Base-by-base conservation (phyloP, 2,888 invertebrate species). In the Troides oblongomaculatus region DNA sequence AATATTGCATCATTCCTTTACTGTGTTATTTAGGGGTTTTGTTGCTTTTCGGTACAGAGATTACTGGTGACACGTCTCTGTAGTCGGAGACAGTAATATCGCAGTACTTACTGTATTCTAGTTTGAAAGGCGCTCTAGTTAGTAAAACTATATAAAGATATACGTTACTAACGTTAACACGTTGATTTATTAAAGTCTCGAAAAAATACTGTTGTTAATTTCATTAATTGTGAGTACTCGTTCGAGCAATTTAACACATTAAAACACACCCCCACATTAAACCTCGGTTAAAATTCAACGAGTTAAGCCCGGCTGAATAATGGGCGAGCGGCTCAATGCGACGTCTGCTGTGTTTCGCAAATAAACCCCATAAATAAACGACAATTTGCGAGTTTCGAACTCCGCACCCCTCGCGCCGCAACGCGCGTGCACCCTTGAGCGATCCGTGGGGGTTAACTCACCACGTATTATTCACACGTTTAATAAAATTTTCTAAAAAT, bases 271-370 rank as follows among this genome's bases (percentile, higher is more conserved):
- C 68, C 69, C 53, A 74, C 72, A 81, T 82, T 80, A 85, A 87
- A 84, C 81, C 85, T 85, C 84, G 79, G 88, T 89, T 89, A 88
- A 89, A 90, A 88, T 87, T 89, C 88, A 87, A 81, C 84, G 84
- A 85, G 86, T 85, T 89, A 87, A 89, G 77, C 87, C 85, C 73
- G 71, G 72, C 80, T 88, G 88, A 89, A 81, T 88, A 87, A 90
- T 88, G 84, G 84, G 77, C 73, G 79, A 74, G 80, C 76, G 78
- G 80, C 80, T 74, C 75, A 74, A 72, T 71, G 81, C 81, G 84
- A 86, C 87, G 83, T 84, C 82, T 81, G 82, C 84, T 85, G 84
- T 84, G 83, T 78, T 81, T 76, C 75, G 80, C 79, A 84, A 87
- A 87, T 86, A 88, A 75, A 78, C 80, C 78, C 79, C 80, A 87